Evolutionary conservation across 37 sponge, comb jelly and placozoan genomes (phyloP), one percentile per base, ranked within the genome.

Genomic region (Ianthella basta): DNA sequence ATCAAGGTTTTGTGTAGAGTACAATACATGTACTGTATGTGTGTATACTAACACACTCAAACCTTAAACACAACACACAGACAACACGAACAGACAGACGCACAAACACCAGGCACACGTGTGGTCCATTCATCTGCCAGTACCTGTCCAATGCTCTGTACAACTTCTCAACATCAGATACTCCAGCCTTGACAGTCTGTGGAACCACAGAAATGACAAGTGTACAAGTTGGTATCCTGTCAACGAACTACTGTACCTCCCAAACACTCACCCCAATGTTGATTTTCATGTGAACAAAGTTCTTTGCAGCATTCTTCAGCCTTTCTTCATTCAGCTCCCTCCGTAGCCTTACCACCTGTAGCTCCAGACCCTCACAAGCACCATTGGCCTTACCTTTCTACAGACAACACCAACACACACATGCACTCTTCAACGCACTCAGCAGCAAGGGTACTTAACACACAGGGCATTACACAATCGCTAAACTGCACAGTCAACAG

Each of bases 61-160:
- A 8, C 8, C 8, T 44, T 44, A 3, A 3, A 44, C 50, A 44
- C 50, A 44, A 24, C 36, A 10, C 75, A 36, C 75, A 4, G 50
- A 10, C 50, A 44, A 3, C 55, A 41, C 54, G 21, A 36, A 77
- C 79, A 77, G 40, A 77, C 79, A 77, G 40, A 77, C 79, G 33
- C 79, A 77, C 79, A 77, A 36, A 77, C 41, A 14, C 14, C 78
- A 15, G 14, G 53, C 25, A 44, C 54, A 50, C 12, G 38, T n/a
- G 41, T 16, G 5, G 56, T 25, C 24, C 12, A 3, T 20, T 8
- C 15, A 81, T 16, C 19, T 13, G 29, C 1, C 32, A 82, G 13
- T 44, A 93, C 94, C 88, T 84, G 80, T 96, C 96, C 66, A 96
- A 73, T 29, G 94, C 96, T 38, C 84, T 91, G 87, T 96, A 91